Conservation (phyloP, 1,140 invertebrate genomes). For the Atta texana region DNA sequence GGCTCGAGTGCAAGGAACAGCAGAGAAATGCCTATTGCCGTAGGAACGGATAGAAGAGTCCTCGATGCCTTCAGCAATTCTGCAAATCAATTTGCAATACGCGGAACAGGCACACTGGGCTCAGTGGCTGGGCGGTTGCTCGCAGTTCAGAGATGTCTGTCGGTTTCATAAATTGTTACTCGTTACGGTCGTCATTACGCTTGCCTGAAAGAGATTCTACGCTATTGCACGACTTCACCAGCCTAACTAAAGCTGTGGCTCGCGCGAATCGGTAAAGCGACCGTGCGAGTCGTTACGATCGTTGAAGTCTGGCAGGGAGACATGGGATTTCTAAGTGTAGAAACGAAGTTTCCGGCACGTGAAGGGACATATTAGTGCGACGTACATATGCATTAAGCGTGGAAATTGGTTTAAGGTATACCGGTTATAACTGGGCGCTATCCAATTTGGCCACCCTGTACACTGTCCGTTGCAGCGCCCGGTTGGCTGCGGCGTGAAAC, state of each 20-base stretch:
- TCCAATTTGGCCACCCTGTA: constrained; percentile 72
- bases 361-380: constrained; percentile 17
- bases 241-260: constrained; percentile 14
- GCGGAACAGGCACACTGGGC: constrained; percentile 7
- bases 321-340: background rate
- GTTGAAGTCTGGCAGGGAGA: background rate
- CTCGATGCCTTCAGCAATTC: constrained; percentile 47
- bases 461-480: constrained; percentile 46
- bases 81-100: constrained; percentile 61
- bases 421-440: background rate
- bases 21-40: constrained; percentile 22
- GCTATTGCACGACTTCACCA: background rate
- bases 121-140: constrained; percentile 28
- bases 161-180: constrained; percentile 50
- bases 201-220: constrained; percentile 36
- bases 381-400: background rate
- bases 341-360: constrained; percentile 28
- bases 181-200: constrained; percentile 57
- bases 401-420: constrained; percentile 30
- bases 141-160: constrained; percentile 32
- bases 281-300: constrained; percentile 16
- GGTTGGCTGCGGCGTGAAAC: constrained; percentile 73
- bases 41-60: constrained; percentile 46
- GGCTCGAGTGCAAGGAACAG: constrained; percentile 5
- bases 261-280: constrained; percentile 9